These are phyloP conservation scores for Micrastur ruficollis DNA, from an alignment of 2,797 vertebrate species.

Conservation along the genomic window DNA sequence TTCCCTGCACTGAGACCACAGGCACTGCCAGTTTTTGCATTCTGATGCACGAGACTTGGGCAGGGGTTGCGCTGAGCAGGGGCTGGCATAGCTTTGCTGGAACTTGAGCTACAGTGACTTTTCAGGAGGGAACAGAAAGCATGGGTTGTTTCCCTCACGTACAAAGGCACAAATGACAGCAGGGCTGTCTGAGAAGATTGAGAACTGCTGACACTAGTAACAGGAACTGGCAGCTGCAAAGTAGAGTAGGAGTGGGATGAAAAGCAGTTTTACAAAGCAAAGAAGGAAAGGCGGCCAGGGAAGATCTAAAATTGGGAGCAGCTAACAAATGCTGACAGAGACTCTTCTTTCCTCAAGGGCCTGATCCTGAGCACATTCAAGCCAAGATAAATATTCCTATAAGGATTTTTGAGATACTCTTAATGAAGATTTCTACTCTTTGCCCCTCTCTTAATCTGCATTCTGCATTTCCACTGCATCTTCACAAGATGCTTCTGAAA, in stretches of 20 bases:
- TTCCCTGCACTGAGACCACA: neutral
- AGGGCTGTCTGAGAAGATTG: slow-evolving; percentile 1
- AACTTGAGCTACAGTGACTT: neutral
- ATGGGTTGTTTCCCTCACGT: neutral
- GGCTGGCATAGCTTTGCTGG: neutral
- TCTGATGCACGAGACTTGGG: neutral
- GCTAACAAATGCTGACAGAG: slow-evolving; percentile 4
- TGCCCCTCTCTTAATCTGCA: neutral
- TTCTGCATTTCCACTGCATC: neutral
- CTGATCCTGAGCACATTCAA: neutral
- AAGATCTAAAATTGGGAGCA: slow-evolving; percentile 3
- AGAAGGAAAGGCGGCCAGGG: neutral
- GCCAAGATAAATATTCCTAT: neutral
- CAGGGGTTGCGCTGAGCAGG: neutral
- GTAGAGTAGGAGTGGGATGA: slow-evolving; percentile 13
- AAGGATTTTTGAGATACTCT: neutral
- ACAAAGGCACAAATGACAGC: neutral
- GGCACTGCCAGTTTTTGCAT: neutral
- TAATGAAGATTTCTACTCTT: neutral
- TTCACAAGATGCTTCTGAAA: neutral
- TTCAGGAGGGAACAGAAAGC: slow-evolving; percentile 12
- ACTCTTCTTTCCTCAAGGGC: neutral
- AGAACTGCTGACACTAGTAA: slow-evolving; percentile 35
- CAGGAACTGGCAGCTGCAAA: slow-evolving; percentile 35
- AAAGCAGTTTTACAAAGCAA: neutral